A percentile compares a stretch with the other conserved stretches of the same genome.
phyloP scores from a whole-genome alignment of 2,888 invertebrate species.

The Drosophila rellima region DNA sequence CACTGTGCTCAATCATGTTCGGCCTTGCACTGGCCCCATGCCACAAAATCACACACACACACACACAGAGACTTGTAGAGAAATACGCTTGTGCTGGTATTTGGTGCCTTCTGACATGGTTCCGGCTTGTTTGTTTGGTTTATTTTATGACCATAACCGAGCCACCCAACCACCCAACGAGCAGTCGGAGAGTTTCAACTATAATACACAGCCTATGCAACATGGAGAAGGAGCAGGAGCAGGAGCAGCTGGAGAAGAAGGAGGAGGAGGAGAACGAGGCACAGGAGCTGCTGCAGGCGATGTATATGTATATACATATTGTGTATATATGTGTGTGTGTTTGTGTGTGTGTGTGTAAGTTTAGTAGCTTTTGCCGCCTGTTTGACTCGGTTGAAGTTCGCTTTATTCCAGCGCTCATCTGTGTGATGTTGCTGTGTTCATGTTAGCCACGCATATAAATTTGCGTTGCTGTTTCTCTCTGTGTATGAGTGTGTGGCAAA shows the following conservation, averaged over 20 bases:
- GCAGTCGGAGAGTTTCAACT: constrained; percentile 36
- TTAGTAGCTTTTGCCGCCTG: constrained; percentile 79
- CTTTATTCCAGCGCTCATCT: constrained; percentile 47
- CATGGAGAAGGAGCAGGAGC: constrained; percentile 21
- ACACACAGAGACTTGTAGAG: neutral
- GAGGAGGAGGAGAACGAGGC: constrained; percentile 18
- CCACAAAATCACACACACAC: constrained; percentile 1
- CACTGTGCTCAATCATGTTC: constrained; percentile 48
- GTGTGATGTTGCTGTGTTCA: constrained; percentile 46
- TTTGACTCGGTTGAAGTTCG: constrained; percentile 76
- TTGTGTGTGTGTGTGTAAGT: constrained; percentile 54
- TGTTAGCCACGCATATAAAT: constrained; percentile 78
- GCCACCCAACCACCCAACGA: constrained; percentile 26
- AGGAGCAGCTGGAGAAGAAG: too few species aligned
- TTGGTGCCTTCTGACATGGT: constrained; percentile 79
- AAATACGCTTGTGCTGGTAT: constrained; percentile 49
- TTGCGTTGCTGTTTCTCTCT: constrained; percentile 62
- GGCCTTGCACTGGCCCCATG: constrained; percentile 42
- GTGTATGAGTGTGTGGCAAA: constrained; percentile 9
- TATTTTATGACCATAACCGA: constrained; percentile 84
- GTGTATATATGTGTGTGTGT: neutral
- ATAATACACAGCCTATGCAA: constrained; percentile 73
- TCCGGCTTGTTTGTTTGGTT: constrained; percentile 84
- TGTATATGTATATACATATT: constrained; percentile 31
- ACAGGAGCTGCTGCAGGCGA: constrained; percentile 50